phyloP scores from a whole-genome alignment of 2,888 invertebrate species.

The Drosophila kanekoi region DNA sequence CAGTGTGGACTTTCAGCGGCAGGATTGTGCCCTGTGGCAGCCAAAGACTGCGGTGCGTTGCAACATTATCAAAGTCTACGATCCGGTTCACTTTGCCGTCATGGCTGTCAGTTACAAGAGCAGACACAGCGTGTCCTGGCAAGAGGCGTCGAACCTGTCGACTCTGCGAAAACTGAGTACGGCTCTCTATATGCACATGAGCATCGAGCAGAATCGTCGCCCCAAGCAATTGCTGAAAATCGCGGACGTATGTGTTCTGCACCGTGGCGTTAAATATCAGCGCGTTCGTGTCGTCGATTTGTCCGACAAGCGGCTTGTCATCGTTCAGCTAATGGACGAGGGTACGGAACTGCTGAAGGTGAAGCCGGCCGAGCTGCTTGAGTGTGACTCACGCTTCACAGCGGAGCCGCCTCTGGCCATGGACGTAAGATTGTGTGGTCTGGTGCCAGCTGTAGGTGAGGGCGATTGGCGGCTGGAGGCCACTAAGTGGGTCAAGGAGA shows the following conservation, averaged over 20 bases:
- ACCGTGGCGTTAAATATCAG: slow-evolving; percentile 3
- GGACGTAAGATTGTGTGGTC: slow-evolving; percentile 44
- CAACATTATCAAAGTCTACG: slow-evolving; percentile 27
- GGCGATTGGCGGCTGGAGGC: slow-evolving; percentile 21
- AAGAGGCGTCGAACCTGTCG: not conserved
- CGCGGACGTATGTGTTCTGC: slow-evolving; percentile 49
- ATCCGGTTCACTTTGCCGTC: slow-evolving; percentile 45
- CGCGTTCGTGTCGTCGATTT: slow-evolving; percentile 56
- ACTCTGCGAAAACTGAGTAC: not conserved
- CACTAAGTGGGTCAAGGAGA: slow-evolving; percentile 16
- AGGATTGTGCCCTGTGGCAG: slow-evolving; percentile 1
- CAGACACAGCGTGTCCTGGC: slow-evolving; percentile 29
- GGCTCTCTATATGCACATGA: slow-evolving; percentile 32
- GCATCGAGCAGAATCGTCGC: slow-evolving; percentile 14
- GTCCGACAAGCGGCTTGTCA: not conserved
- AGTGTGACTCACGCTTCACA: slow-evolving; percentile 36
- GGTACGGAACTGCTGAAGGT: slow-evolving; percentile 34
- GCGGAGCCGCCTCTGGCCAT: slow-evolving; percentile 35
- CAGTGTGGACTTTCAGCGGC: slow-evolving; percentile 21
- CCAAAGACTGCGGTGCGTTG: slow-evolving; percentile 33
- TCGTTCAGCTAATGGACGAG: slow-evolving; percentile 57
- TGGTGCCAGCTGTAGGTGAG: slow-evolving; percentile 20
- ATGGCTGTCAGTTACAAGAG: slow-evolving; percentile 33
- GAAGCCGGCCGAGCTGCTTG: slow-evolving; percentile 17
- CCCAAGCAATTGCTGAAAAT: not conserved